Conservation (phyloP, 1,140 invertebrate species). For the Heliconius himera region DNA sequence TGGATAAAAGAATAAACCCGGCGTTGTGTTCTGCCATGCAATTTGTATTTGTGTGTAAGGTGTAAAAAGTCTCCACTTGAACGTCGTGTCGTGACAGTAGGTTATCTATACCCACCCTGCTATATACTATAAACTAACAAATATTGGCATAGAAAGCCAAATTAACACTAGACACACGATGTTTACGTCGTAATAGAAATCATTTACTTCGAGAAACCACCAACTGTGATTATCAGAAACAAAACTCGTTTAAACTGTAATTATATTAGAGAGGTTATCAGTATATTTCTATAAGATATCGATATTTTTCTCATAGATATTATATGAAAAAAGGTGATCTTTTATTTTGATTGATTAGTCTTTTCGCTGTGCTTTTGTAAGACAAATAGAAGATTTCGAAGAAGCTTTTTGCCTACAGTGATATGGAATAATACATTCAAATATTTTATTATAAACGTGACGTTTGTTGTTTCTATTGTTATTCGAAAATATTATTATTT, state of each 20-base stretch:
- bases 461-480: too few species aligned
- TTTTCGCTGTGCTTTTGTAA: not conserved
- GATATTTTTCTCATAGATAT: not conserved
- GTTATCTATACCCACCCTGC: too few species aligned
- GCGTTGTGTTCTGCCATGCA: too few species aligned
- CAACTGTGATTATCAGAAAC: slow-evolving; percentile 30
- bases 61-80: too few species aligned
- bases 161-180: not conserved
- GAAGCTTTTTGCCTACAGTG: too few species aligned
- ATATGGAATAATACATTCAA: too few species aligned
- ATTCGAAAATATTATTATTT: too few species aligned
- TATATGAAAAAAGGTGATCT: not conserved
- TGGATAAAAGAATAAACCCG: too few species aligned
- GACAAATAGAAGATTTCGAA: not conserved
- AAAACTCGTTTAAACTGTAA: slow-evolving; percentile 29
- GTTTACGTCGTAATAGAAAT: slow-evolving; percentile 1
- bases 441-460: too few species aligned
- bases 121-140: not conserved
- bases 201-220: slow-evolving; percentile 11
- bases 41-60: too few species aligned
- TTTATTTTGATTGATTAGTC: too few species aligned
- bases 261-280: slow-evolving; percentile 21
- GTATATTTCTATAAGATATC: not conserved
- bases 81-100: too few species aligned
- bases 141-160: not conserved